These are phyloP conservation scores for Tipula helvola DNA, from an alignment of 2,888 invertebrate species.

Conservation along the genomic window DNA sequence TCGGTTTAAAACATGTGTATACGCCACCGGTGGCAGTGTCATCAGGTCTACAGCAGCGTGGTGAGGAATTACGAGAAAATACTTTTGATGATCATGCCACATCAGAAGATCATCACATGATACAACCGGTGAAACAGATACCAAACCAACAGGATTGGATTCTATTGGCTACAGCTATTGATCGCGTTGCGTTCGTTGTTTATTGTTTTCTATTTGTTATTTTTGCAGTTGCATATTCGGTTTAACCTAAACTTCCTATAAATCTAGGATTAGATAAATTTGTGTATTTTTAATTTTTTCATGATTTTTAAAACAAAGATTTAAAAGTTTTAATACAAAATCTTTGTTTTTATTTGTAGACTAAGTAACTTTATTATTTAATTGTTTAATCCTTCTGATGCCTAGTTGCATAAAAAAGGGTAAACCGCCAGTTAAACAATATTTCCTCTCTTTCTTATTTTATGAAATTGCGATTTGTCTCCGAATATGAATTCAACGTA, in stretches of 20 bases:
- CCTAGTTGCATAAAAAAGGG: too few species aligned
- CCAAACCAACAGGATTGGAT: constrained; percentile 47
- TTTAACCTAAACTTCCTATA: constrained; percentile 21
- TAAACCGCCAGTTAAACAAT: too few species aligned
- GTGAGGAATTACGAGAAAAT: constrained; percentile 36
- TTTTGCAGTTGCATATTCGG: constrained; percentile 38
- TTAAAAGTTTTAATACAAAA: not conserved
- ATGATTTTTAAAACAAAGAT: not conserved
- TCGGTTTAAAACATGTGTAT: constrained; percentile 28
- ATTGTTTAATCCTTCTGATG: too few species aligned
- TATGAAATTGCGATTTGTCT: too few species aligned
- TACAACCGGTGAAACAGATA: constrained; percentile 18
- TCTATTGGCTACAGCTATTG: constrained; percentile 48
- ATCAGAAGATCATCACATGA: constrained; percentile 33
- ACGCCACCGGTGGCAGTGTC: not conserved
- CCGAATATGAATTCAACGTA: too few species aligned
- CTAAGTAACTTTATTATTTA: too few species aligned
- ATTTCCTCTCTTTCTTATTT: too few species aligned
- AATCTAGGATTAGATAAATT: not conserved
- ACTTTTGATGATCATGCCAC: constrained; percentile 31
- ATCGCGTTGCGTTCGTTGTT: constrained; percentile 44
- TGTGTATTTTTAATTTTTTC: not conserved
- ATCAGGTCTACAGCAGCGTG: constrained; percentile 16
- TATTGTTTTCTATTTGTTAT: constrained; percentile 43
- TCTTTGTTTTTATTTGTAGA: too few species aligned